Percentiles rank a stretch among this genome's conserved stretches.
These are phyloP conservation scores for Scaptodrosophila latifasciaeformis DNA, from an alignment of 2,888 invertebrate species.

Conservation along the genomic window DNA sequence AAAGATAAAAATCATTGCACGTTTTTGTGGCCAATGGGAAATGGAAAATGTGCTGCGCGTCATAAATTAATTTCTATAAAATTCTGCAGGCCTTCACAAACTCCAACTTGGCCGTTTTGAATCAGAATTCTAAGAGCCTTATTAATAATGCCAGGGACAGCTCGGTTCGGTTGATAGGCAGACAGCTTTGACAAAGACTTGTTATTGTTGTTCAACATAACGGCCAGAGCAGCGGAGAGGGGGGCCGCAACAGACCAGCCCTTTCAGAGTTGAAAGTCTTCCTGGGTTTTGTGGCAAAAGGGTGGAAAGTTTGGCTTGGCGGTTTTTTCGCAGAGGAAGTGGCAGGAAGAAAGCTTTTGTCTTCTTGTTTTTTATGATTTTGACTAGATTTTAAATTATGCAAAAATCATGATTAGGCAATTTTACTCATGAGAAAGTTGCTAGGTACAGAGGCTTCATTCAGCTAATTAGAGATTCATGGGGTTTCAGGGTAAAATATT, in stretches of 20 bases:
- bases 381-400: no score
- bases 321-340: not conserved
- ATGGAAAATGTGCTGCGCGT: slow-evolving; percentile 54
- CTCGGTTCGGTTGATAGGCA: slow-evolving; percentile 2
- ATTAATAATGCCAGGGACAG: slow-evolving; percentile 24
- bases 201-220: slow-evolving; percentile 12
- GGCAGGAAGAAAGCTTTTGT: slow-evolving; percentile 32
- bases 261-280: no score
- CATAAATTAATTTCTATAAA: slow-evolving; percentile 63
- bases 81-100: slow-evolving; percentile 31
- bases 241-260: not conserved
- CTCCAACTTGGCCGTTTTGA: slow-evolving; percentile 19
- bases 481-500: no score
- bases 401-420: slow-evolving; percentile 59
- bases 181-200: not conserved
- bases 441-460: not conserved
- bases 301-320: slow-evolving; percentile 20
- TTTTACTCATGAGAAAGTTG: slow-evolving; percentile 31
- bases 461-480: slow-evolving; percentile 55
- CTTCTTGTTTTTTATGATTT: no score
- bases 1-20: slow-evolving; percentile 46
- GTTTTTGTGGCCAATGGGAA: slow-evolving; percentile 28
- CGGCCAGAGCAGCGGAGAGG: slow-evolving; percentile 7
- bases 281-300: slow-evolving; percentile 11
- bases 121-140: slow-evolving; percentile 15